Conservation (phyloP, 1,140 invertebrate genomes). For the Atta cephalotes region DNA sequence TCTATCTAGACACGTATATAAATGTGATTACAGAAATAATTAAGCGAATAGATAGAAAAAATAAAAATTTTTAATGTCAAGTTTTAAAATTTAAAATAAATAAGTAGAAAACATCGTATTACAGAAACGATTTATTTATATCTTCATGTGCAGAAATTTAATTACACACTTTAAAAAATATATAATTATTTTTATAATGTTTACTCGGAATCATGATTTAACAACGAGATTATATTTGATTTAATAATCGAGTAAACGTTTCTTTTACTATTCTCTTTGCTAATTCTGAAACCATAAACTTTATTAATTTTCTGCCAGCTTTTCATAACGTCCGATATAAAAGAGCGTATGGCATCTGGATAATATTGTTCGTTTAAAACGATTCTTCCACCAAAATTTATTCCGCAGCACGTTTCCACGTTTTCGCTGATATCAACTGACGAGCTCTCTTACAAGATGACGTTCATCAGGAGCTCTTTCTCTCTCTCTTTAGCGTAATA, state of each 20-base stretch:
- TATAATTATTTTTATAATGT: not conserved
- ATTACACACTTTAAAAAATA: not conserved
- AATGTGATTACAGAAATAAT: slow-evolving; percentile 24
- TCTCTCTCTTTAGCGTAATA: slow-evolving; percentile 28
- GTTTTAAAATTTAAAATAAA: not conserved
- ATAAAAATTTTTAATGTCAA: not conserved
- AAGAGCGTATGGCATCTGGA: slow-evolving; percentile 49
- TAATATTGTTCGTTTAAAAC: slow-evolving; percentile 52
- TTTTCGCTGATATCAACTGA: slow-evolving; percentile 52
- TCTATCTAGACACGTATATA: not conserved
- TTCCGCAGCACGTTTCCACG: slow-evolving; percentile 51
- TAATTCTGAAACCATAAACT: slow-evolving; percentile 29
- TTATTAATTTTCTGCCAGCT: slow-evolving; percentile 34
- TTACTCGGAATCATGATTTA: not conserved
- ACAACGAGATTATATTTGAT: not conserved
- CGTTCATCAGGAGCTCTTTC: not conserved
- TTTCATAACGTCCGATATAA: slow-evolving; percentile 25
- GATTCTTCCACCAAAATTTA: slow-evolving; percentile 47
- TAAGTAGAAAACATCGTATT: not conserved
- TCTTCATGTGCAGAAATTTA: not conserved
- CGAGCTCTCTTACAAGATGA: slow-evolving; percentile 45
- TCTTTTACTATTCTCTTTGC: not conserved
- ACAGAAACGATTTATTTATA: not conserved
- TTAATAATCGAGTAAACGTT: not conserved
- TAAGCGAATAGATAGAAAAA: not conserved